phyloP scores from a whole-genome alignment of 2,113 vertebrate species.

The Callorhinus ursinus region DNA sequence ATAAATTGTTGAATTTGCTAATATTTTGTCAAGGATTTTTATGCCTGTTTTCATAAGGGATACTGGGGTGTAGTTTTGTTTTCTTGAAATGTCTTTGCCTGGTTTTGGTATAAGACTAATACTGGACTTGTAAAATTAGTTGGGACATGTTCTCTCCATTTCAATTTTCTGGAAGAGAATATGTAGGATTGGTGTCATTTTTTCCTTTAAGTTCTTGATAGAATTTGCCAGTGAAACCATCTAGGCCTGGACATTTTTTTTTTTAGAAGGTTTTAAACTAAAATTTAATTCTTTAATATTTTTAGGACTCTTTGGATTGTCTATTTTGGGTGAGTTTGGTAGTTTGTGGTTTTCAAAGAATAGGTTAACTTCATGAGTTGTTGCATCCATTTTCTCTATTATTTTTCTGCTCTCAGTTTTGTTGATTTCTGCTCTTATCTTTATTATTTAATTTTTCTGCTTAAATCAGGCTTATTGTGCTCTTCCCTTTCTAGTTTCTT shows the following conservation, averaged over 20 bases:
- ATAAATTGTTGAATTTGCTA: background rate
- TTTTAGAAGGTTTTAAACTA: background rate
- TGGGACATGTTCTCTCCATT: background rate
- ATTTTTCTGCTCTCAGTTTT: background rate
- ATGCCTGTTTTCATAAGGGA: background rate
- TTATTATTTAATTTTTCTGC: background rate
- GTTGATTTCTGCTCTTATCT: background rate
- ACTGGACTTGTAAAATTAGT: background rate
- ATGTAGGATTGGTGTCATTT: background rate
- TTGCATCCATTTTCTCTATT: background rate
- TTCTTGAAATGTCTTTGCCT: background rate
- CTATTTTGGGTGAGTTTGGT: background rate
- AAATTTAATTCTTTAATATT: background rate
- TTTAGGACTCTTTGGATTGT: background rate
- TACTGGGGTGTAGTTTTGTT: background rate
- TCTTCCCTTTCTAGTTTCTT: background rate
- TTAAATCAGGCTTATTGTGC: background rate
- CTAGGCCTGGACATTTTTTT: background rate
- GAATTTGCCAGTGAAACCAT: slow-evolving; percentile 26
- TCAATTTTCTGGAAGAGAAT: background rate
- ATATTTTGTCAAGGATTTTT: background rate
- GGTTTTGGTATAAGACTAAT: background rate
- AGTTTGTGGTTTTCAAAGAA: background rate
- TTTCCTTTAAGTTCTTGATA: background rate
- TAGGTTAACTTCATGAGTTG: background rate